Evolutionary conservation across 2,888 invertebrate species (phyloP), one percentile per base, ranked within the genome.

Genomic region (Lepetodrilus schrolli): DNA sequence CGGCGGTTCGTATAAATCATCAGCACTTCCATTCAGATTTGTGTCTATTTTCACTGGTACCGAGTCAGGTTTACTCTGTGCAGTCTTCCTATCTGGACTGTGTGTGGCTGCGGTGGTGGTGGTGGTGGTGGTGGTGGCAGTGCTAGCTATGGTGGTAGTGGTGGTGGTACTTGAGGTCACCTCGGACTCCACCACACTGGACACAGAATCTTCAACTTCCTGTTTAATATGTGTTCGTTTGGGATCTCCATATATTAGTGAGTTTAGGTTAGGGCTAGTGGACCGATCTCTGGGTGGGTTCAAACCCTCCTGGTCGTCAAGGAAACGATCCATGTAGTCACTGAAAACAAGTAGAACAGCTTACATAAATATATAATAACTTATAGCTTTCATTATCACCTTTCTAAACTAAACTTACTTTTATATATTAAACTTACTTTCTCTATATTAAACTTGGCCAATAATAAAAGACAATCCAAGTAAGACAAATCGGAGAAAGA

Each of bases 311-410:
- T 96, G 95, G 88, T 96, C 96, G 75, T 90, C 90, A 84, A 96
- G 92, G 91, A 96, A 96, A 83, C 96, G 93, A 88, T 97, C 96
- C 96, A 96, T 96, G 89, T 96, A 96, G 91, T 97, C 96, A 74
- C 93, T 93, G 90, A 37, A 89, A 86, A 58, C 72, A 78, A 74
- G 81, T 7, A 17, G 20, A n/a, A n/a, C 10, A 1, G 2, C 17
- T 37, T 21, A 30, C 3, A 30, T 13, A 26, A 49, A 13, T 37
- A 10, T 7, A 7, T 37, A 37, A 37, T 10, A 5, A 34, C 4
- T 5, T 10, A 34, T 37, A 7, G 4, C 5, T 30, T 20, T 17
- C 17, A 48, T 38, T 13, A 36, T 7, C n/a, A 21, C 13, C 10
- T 13, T 13, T 8, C 37, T 26, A n/a, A 21, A 13, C n/a, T 47